Evolutionary conservation across 2,888 invertebrate species (phyloP).

Genomic region (Atherix ibis): DNA sequence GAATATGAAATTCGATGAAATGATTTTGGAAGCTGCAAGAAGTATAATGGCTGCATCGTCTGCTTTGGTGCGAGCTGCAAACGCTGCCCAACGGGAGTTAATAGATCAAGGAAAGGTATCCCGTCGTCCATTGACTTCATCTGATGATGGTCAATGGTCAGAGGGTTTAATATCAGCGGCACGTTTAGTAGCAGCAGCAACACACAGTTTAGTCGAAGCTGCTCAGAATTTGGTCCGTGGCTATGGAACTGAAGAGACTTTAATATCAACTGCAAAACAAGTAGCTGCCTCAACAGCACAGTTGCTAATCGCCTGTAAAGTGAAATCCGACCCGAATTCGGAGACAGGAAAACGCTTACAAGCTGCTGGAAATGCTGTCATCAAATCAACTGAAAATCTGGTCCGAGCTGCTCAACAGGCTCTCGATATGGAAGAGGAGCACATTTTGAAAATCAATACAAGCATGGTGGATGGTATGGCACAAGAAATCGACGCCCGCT

Average conservation of each 20-base stretch:
- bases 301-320: slow-evolving; percentile 93
- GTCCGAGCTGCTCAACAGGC: slow-evolving; percentile 89
- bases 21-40: slow-evolving; percentile 96
- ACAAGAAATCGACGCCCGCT: slow-evolving; percentile 83
- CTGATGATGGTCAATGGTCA: slow-evolving; percentile 96
- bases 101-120: slow-evolving; percentile 84
- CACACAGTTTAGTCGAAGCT: slow-evolving; percentile 93
- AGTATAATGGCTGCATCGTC: slow-evolving; percentile 95
- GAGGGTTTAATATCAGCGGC: slow-evolving; percentile 94
- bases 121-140: slow-evolving; percentile 63
- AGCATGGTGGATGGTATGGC: slow-evolving; percentile 94
- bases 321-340: slow-evolving; percentile 93
- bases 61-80: slow-evolving; percentile 89
- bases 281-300: slow-evolving; percentile 97
- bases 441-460: slow-evolving; percentile 76
- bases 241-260: slow-evolving; percentile 81
- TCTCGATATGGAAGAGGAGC: slow-evolving; percentile 80
- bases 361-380: slow-evolving; percentile 90
- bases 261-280: slow-evolving; percentile 91
- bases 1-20: slow-evolving; percentile 94
- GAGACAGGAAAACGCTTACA: slow-evolving; percentile 83
- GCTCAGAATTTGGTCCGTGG: slow-evolving; percentile 94
- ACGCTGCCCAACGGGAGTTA: slow-evolving; percentile 90
- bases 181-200: slow-evolving; percentile 89
- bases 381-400: slow-evolving; percentile 92